Conservation (phyloP, 2,797 vertebrate genomes). For the Hylomyscus alleni region DNA sequence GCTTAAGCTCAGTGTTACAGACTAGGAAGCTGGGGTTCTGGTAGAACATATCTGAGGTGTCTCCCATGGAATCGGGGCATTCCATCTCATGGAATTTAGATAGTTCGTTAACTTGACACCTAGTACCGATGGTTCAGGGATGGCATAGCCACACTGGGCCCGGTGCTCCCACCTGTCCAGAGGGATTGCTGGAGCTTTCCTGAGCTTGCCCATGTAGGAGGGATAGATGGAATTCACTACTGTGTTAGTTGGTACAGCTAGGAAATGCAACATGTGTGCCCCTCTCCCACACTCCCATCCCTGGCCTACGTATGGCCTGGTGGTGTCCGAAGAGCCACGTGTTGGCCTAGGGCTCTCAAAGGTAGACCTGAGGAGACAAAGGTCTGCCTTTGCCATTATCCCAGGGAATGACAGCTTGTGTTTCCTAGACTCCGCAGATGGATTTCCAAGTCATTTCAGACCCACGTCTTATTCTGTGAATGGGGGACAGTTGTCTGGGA, state of each 20-base stretch:
- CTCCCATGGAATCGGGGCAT: background rate
- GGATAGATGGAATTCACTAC: background rate
- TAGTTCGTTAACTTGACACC: background rate
- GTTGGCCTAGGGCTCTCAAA: background rate
- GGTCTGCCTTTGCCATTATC: background rate
- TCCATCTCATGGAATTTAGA: background rate
- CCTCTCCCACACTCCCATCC: background rate
- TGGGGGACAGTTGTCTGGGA: background rate
- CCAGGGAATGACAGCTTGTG: background rate
- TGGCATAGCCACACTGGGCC: background rate
- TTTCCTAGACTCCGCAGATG: background rate
- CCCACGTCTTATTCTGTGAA: background rate
- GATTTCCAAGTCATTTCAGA: slow-evolving; percentile 40
- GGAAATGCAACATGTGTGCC: background rate
- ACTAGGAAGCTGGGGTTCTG: background rate
- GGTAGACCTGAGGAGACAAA: background rate
- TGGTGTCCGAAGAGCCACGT: background rate
- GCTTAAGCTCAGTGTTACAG: background rate
- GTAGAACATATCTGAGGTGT: background rate
- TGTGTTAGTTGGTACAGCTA: background rate
- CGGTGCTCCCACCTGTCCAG: background rate
- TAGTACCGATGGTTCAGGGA: background rate
- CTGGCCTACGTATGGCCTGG: background rate
- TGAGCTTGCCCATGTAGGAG: background rate
- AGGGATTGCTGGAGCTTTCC: background rate